Percentiles rank a stretch among this genome's conserved stretches.
These are phyloP conservation scores for Gasterosteus nipponicus DNA, from an alignment of 2,113 vertebrate species.

Conservation along the genomic window DNA sequence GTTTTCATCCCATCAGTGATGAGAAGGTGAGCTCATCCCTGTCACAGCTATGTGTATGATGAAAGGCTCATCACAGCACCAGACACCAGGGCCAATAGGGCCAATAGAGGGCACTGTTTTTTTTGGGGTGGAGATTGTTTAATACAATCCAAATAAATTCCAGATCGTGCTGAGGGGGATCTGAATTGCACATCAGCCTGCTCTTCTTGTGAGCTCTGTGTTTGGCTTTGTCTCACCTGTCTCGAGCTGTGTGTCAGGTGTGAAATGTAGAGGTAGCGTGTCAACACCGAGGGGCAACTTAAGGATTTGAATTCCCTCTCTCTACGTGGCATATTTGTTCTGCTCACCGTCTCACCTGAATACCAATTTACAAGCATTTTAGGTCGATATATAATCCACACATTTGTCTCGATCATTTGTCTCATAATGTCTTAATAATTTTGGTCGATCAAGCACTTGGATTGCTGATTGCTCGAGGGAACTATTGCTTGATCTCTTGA, in stretches of 20 bases:
- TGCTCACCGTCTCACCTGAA: neutral
- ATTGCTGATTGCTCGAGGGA: neutral
- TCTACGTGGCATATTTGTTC: neutral
- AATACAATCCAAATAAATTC: too few species aligned
- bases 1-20: neutral
- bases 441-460: neutral
- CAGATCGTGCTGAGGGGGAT: too few species aligned
- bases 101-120: constrained; percentile 50
- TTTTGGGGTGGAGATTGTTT: neutral
- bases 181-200: neutral
- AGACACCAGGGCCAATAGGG: neutral
- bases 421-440: neutral
- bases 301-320: neutral
- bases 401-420: neutral
- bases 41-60: constrained; percentile 24
- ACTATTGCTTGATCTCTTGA: constrained; percentile 52
- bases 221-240: constrained; percentile 32
- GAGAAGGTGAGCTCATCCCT: constrained; percentile 39
- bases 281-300: constrained; percentile 16
- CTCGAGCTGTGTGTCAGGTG: constrained; percentile 35
- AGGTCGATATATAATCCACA: neutral
- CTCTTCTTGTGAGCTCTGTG: neutral
- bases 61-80: constrained; percentile 27
- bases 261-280: constrained; percentile 45
- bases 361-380: neutral